These are phyloP conservation scores for Cynopterus sphinx DNA, from an alignment of 2,797 vertebrate genomes.

Conservation along the genomic window DNA sequence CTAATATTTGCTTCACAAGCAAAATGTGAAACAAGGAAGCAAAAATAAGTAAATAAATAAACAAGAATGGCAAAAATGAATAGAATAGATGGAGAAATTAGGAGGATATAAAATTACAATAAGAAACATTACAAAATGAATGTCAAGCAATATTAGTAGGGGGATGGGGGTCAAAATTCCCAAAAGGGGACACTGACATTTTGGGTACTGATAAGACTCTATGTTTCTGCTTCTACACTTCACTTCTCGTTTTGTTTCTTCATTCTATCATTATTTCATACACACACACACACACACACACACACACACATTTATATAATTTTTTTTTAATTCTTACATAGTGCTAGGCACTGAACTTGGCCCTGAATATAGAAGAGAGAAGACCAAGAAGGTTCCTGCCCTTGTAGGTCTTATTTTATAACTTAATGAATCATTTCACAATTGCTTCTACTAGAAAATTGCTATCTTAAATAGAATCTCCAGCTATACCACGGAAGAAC, in stretches of 20 bases:
- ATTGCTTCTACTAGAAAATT: not conserved
- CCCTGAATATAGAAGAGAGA: not conserved
- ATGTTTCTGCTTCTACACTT: not conserved
- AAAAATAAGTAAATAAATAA: not conserved
- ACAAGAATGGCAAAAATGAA: not conserved
- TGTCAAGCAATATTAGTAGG: not conserved
- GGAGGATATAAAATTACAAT: not conserved
- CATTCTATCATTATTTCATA: not conserved
- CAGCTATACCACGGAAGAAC: not conserved
- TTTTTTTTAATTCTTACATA: constrained; percentile 28
- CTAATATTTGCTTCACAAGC: not conserved
- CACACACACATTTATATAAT: no score
- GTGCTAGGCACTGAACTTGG: not conserved
- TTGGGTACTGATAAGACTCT: not conserved
- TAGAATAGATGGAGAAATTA: not conserved
- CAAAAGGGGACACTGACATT: not conserved
- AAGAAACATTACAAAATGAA: not conserved
- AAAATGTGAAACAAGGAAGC: not conserved
- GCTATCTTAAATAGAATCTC: not conserved
- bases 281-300: no score
- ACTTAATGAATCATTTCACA: not conserved
- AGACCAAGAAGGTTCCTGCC: not conserved
- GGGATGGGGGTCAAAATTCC: not conserved
- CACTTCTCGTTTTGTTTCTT: constrained; percentile 3
- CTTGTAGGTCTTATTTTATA: not conserved